Percentiles rank a stretch among this genome's conserved stretches.
Conservation (phyloP, 2,888 invertebrate species). For the Dexiosoma caninum region DNA sequence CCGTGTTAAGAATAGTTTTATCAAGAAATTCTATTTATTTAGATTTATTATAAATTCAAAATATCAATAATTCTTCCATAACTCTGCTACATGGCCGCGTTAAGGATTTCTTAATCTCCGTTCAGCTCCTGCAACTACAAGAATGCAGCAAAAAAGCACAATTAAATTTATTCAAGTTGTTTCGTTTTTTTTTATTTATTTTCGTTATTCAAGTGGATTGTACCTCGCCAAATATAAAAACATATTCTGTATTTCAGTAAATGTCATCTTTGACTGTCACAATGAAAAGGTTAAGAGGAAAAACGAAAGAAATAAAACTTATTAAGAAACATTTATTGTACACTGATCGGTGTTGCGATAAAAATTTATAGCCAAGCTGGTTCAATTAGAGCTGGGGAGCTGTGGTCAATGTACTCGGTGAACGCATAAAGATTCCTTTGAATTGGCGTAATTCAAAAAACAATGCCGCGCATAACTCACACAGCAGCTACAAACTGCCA, state of each 20-base stretch:
- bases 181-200: background rate
- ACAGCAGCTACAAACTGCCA: constrained; percentile 18
- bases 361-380: constrained; percentile 76
- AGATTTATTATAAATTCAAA: background rate
- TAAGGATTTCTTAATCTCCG: background rate
- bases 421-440: constrained; percentile 46
- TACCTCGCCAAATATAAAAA: background rate
- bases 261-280: constrained; percentile 52
- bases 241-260: constrained; percentile 25
- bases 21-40: background rate
- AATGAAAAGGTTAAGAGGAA: constrained; percentile 20
- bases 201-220: background rate
- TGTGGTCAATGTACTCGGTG: constrained; percentile 58
- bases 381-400: constrained; percentile 76
- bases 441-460: constrained; percentile 58
- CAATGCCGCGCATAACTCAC: constrained; percentile 58
- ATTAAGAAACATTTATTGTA: constrained; percentile 44
- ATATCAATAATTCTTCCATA: constrained; percentile 10
- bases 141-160: background rate
- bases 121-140: background rate
- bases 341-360: constrained; percentile 59
- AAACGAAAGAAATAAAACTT: background rate
- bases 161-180: background rate
- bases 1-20: too few species aligned
- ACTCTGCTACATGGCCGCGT: background rate